Conservation (phyloP, 2,888 invertebrate genomes). For the Griposia aprilina region DNA sequence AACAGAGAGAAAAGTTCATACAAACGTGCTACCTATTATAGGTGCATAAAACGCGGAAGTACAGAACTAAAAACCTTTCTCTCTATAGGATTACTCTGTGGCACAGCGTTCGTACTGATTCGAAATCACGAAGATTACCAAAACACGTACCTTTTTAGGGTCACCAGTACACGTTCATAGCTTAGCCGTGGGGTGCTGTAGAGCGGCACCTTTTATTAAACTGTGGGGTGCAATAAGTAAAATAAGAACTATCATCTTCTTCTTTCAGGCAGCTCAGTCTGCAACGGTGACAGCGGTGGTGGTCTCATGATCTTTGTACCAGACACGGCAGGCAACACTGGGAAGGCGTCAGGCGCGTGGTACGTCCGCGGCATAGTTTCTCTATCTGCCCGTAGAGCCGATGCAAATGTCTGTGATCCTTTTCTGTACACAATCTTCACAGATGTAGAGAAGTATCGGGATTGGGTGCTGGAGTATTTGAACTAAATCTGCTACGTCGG, state of each 20-base stretch:
- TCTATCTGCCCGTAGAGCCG: constrained; percentile 66
- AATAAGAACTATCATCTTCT: neutral
- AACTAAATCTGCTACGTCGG: too few relatives aligned
- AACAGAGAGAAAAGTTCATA: neutral
- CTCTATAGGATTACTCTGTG: neutral
- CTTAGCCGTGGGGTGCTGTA: neutral
- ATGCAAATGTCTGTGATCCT: constrained; percentile 82
- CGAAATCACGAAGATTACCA: neutral
- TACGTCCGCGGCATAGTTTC: constrained; percentile 78
- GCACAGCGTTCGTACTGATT: neutral
- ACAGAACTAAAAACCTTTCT: neutral
- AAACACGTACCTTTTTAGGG: neutral
- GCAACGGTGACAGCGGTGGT: constrained; percentile 89
- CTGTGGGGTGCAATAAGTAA: too few relatives aligned
- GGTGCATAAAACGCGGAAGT: neutral
- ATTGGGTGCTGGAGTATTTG: constrained; percentile 71
- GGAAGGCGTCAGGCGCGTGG: constrained; percentile 70
- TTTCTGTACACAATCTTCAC: constrained; percentile 85
- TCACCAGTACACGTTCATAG: neutral
- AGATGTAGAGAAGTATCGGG: constrained; percentile 77
- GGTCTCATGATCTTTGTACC: constrained; percentile 83
- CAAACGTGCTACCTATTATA: neutral
- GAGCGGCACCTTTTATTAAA: neutral
- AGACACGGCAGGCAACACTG: constrained; percentile 63
- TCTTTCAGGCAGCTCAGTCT: constrained; percentile 78